Evolutionary conservation across 1,140 invertebrate species (phyloP).

Genomic region (roundworm (Caenorhabditis elegans)): DNA sequence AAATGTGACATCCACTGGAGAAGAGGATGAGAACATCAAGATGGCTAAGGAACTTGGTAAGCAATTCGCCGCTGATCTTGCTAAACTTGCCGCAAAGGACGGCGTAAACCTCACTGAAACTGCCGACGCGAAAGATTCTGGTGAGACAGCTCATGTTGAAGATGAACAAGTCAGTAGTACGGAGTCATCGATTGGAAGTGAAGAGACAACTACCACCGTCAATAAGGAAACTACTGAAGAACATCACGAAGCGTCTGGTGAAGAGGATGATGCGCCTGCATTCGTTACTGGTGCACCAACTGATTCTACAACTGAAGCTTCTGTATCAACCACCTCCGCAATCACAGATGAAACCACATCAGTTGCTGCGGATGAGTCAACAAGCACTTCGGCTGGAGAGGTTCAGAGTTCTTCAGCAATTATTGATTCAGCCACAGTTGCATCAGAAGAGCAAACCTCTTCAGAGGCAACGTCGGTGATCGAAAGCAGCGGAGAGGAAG

Average conservation of each 20-base stretch:
- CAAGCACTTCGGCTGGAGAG: no score
- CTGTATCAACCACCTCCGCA: background rate
- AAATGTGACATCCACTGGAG: background rate
- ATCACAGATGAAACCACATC: no score
- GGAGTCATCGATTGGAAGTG: background rate
- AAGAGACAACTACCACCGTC: background rate
- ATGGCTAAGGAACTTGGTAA: background rate
- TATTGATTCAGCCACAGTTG: no score
- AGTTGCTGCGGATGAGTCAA: no score
- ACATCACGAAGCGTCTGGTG: background rate
- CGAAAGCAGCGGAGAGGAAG: background rate
- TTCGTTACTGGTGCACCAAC: background rate
- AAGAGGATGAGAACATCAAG: background rate
- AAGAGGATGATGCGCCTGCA: background rate
- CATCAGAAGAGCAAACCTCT: background rate
- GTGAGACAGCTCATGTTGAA: background rate
- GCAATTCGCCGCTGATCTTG: constrained; percentile 7
- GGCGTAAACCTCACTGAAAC: background rate
- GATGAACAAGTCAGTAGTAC: background rate
- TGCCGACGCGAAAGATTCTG: background rate
- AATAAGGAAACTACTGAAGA: background rate
- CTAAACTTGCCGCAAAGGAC: background rate
- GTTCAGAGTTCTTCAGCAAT: no score
- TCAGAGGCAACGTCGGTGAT: no score
- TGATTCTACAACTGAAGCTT: background rate